Base-by-base conservation (phyloP, 2,113 vertebrate species). In the Callaeas wilsoni region DNA sequence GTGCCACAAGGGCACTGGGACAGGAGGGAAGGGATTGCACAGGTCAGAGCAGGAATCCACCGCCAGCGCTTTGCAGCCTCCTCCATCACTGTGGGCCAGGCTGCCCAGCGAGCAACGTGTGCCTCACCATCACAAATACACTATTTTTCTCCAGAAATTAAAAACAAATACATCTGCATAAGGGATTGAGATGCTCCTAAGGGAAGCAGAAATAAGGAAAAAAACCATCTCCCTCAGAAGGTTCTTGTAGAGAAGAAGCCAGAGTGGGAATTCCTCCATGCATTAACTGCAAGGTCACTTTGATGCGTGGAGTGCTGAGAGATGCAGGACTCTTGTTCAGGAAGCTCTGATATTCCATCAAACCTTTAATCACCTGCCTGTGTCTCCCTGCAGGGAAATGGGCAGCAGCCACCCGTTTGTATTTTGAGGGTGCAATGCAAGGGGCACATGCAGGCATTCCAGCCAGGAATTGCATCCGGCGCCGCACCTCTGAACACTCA, bases 21-120 rank as follows among this genome's bases (percentile, higher is more conserved):
- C 59, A 56, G 84, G 22, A 94, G 35, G 55, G 46, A 19, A 80
- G 59, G 26, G 47, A 29, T 56, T 42, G 23, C 56, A 41, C 35
- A 47, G 37, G 29, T 50, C 57, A 50, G 29, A 90, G 55, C 49
- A 85, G 83, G 82, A 81, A 81, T 29, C n/a, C 67, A 46, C 13
- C 16, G 33, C 42, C 79, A 46, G 55, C 32, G 11, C 33, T 70
- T 33, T 35, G 33, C 79, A 63, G 44, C 41, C 50, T 39, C n/a
- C 10, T 77, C 75, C 4, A 0, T 35, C 57, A 7, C 33, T 8
- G 5, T 5, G 17, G 25, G 16, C 52, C 26, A 8, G 64, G 22
- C 42, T 32, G 53, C 13, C 52, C 41, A 32, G 42, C 0, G 0
- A 64, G 52, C 19, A 47, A 19, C 0, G 4, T 2, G 13, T 32